phyloP scores from a whole-genome alignment of 2,113 vertebrate species.

The Mesembrinibis cayennensis region DNA sequence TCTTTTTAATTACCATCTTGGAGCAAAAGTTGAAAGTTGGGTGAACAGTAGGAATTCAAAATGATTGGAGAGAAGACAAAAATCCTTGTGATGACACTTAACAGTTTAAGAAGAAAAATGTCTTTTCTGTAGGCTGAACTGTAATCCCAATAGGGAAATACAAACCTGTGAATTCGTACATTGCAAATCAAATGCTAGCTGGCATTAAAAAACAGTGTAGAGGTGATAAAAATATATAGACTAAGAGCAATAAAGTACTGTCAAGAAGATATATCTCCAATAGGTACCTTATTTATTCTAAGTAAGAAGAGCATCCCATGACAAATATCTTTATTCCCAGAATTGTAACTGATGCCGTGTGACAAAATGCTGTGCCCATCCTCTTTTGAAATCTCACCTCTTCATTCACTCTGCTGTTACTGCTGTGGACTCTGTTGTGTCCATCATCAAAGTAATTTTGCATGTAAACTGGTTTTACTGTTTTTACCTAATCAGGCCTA shows the following conservation, averaged over 20 bases:
- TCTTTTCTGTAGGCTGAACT: not conserved
- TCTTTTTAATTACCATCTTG: not conserved
- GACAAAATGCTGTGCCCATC: not conserved
- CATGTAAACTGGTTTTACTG: not conserved
- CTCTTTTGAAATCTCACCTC: not conserved
- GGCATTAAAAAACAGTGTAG: not conserved
- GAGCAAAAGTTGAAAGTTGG: not conserved
- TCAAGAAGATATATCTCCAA: not conserved
- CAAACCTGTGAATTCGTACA: not conserved
- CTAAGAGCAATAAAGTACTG: not conserved
- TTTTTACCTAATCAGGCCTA: not conserved
- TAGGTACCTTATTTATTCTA: not conserved
- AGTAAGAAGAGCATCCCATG: not conserved
- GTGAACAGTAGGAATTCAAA: not conserved
- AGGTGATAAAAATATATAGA: not conserved
- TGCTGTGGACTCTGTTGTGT: not conserved
- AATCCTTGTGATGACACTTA: not conserved
- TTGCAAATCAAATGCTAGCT: not conserved
- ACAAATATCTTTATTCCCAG: not conserved
- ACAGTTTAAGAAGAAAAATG: not conserved
- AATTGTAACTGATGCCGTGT: not conserved
- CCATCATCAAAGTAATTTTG: not conserved
- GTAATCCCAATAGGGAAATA: not conserved
- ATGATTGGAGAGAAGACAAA: not conserved
- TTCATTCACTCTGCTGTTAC: not conserved